Percentiles rank a stretch among this genome's conserved stretches.
Evolutionary conservation across 1,140 invertebrate genomes (phyloP).

Genomic region (Theocolax elegans): DNA sequence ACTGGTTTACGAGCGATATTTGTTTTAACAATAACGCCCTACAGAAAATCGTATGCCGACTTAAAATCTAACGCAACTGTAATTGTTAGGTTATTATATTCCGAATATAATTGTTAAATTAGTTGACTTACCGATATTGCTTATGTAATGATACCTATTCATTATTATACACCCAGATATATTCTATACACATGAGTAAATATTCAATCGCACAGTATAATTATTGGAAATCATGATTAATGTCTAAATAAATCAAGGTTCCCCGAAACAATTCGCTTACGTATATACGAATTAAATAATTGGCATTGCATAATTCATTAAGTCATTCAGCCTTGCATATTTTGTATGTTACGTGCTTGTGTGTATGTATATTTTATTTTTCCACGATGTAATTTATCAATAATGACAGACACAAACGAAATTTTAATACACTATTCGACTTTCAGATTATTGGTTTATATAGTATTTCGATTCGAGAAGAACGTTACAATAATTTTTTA

Average conservation of each 20-base stretch:
- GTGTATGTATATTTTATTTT: neutral
- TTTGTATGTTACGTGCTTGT: neutral
- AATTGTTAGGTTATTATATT: too few species aligned
- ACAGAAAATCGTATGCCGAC: too few species aligned
- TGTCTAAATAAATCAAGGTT: slow-evolving; percentile 12
- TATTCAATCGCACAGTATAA: neutral
- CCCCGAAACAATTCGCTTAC: neutral
- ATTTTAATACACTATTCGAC: too few species aligned
- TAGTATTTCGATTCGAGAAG: too few species aligned
- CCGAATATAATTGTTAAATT: too few species aligned
- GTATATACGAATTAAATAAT: neutral
- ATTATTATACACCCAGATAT: neutral
- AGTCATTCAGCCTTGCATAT: neutral
- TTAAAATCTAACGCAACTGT: too few species aligned
- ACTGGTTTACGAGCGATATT: too few species aligned
- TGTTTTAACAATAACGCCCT: too few species aligned
- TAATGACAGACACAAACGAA: too few species aligned
- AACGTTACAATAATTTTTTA: too few species aligned
- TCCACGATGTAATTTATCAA: neutral
- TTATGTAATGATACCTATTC: neutral
- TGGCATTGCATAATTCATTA: slow-evolving; percentile 3
- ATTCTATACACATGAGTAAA: neutral
- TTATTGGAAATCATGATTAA: neutral
- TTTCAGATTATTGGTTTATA: too few species aligned
- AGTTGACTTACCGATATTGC: too few species aligned